Conservation (phyloP, 2,113 vertebrate genomes). For the Climacteris rufus region DNA sequence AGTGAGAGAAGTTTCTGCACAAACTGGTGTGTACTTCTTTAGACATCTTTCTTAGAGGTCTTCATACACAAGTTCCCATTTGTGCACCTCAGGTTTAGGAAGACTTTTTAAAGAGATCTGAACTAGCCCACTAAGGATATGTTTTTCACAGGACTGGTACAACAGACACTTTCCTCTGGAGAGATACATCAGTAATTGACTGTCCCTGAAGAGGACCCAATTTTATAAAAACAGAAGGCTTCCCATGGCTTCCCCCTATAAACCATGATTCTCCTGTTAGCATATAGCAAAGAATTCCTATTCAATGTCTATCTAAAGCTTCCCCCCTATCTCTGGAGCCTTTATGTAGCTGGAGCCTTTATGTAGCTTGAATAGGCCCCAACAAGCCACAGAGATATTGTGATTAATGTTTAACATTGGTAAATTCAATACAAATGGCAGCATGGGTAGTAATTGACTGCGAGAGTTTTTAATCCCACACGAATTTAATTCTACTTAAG, state of each 20-base stretch:
- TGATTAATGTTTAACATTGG: neutral
- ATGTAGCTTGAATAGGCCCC: neutral
- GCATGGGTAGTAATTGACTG: neutral
- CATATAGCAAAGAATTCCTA: neutral
- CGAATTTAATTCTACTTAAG: neutral
- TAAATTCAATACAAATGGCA: neutral
- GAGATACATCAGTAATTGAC: neutral
- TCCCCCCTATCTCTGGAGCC: neutral
- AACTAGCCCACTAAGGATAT: neutral
- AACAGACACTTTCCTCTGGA: neutral
- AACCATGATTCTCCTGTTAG: neutral
- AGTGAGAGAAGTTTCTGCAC: neutral
- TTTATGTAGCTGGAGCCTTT: neutral
- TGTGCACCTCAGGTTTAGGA: neutral
- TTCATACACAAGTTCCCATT: neutral
- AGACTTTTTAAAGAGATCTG: neutral
- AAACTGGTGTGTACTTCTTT: neutral
- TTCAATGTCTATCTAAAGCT: neutral
- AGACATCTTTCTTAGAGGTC: neutral
- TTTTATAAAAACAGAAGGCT: neutral
- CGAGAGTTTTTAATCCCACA: neutral
- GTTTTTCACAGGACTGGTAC: neutral
- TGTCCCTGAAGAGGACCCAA: neutral
- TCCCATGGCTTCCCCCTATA: neutral
- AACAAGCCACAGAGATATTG: neutral